Conservation (phyloP, 1,140 invertebrate species). For the Cydia pomonella region DNA sequence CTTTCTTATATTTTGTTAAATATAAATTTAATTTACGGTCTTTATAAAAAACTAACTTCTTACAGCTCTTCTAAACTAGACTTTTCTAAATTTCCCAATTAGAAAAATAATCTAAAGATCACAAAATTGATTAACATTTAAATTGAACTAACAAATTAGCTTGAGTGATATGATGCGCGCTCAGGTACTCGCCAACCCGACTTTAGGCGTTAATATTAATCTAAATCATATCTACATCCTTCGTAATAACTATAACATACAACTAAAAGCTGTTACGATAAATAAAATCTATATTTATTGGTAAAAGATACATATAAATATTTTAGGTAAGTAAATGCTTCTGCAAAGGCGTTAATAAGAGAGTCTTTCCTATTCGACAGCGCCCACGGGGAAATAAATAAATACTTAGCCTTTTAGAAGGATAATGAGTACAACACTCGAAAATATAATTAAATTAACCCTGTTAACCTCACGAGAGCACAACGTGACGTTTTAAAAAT, state of each 20-base stretch:
- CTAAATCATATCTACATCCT: constrained; percentile 53
- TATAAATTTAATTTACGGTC: neutral
- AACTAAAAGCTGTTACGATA: constrained; percentile 71
- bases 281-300: constrained; percentile 73
- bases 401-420: constrained; percentile 40
- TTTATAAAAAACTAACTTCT: neutral
- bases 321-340: constrained; percentile 59
- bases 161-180: constrained; percentile 37
- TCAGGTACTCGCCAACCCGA: constrained; percentile 55
- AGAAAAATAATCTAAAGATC: neutral
- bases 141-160: constrained; percentile 10
- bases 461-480: constrained; percentile 51
- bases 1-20: no score
- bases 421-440: constrained; percentile 37
- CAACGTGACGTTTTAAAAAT: constrained; percentile 40
- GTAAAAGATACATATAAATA: constrained; percentile 60
- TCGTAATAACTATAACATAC: constrained; percentile 55
- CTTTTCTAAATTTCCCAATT: neutral
- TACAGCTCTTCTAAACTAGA: neutral
- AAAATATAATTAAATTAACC: constrained; percentile 48
- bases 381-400: constrained; percentile 47
- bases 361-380: constrained; percentile 16
- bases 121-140: constrained; percentile 3
- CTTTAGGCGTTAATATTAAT: constrained; percentile 14
- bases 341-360: constrained; percentile 41